Conservation (phyloP, 2,797 vertebrate species). For the Trachops cirrhosus region DNA sequence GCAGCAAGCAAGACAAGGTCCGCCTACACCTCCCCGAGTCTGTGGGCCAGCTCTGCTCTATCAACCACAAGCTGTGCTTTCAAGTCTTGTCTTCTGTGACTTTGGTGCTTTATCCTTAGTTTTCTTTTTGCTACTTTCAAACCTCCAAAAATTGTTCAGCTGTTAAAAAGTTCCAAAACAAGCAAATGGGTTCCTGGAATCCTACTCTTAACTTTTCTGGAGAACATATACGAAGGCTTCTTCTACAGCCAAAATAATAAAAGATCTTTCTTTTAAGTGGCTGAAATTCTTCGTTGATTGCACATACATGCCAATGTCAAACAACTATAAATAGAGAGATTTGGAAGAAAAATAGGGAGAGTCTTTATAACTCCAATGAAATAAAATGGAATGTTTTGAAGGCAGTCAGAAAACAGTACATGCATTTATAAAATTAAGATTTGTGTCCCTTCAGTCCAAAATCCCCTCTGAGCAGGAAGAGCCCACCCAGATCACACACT, state of each 20-base stretch:
- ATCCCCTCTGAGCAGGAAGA: neutral
- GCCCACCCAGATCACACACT: neutral
- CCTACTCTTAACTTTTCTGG: conserved; percentile 61
- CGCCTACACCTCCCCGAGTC: neutral
- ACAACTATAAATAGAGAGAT: conserved; percentile 74
- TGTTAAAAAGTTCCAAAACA: conserved; percentile 75
- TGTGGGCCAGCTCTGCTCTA: neutral
- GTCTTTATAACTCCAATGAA: conserved; percentile 55
- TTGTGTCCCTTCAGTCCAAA: conserved; percentile 41
- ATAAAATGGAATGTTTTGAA: conserved; percentile 60
- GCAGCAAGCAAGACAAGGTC: neutral
- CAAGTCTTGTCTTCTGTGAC: conserved; percentile 15
- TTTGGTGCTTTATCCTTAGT: conserved; percentile 30
- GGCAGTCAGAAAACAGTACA: conserved; percentile 44
- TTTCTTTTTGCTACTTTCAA: conserved; percentile 69
- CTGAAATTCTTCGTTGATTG: conserved; percentile 72
- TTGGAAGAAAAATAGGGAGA: conserved; percentile 56
- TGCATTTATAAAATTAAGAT: conserved; percentile 63
- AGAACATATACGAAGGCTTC: conserved; percentile 40
- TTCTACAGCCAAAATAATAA: conserved; percentile 71
- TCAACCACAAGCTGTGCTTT: neutral
- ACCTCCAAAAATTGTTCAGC: conserved; percentile 53
- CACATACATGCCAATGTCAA: conserved; percentile 63
- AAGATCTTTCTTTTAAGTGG: conserved; percentile 74
- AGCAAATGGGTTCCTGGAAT: conserved; percentile 74